These are phyloP conservation scores for Notocelia uddmanniana DNA, from an alignment of 2,888 invertebrate species.

Conservation along the genomic window DNA sequence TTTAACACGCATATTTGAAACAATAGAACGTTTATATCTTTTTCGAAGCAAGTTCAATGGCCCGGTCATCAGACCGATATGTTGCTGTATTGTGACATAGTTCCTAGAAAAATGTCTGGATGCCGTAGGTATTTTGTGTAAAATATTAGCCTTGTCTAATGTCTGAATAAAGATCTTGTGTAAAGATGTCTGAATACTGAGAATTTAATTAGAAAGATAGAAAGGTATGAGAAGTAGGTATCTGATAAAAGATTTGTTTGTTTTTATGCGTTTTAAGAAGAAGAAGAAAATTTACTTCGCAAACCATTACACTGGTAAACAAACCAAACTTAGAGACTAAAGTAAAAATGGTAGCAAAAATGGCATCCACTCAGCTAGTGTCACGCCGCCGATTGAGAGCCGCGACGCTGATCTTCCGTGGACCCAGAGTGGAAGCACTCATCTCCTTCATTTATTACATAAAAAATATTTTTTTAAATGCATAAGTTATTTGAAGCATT, in stretches of 20 bases:
- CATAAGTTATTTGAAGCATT: too few relatives aligned
- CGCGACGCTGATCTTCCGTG: too few relatives aligned
- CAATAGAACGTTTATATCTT: slow-evolving; percentile 50
- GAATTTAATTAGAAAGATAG: neutral
- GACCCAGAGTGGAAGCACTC: too few relatives aligned
- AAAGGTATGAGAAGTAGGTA: neutral
- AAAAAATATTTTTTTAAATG: too few relatives aligned
- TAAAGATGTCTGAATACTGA: neutral
- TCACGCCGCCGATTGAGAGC: too few relatives aligned
- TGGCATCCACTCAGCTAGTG: too few relatives aligned
- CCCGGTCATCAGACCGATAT: slow-evolving; percentile 41
- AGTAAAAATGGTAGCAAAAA: too few relatives aligned
- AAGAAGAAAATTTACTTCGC: too few relatives aligned
- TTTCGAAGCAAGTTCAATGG: slow-evolving; percentile 40
- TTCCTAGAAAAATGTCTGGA: slow-evolving; percentile 28
- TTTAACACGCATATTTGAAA: slow-evolving; percentile 49
- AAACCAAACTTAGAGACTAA: too few relatives aligned
- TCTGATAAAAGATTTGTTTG: neutral
- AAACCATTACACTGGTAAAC: too few relatives aligned
- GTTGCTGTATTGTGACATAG: neutral
- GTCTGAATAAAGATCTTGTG: neutral
- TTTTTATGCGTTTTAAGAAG: too few relatives aligned
- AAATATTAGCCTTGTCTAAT: neutral
- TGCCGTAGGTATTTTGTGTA: neutral
- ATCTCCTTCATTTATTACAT: too few relatives aligned